Evolutionary conservation across 1,140 invertebrate genomes (phyloP).

Genomic region (Coenobita brevimanus): DNA sequence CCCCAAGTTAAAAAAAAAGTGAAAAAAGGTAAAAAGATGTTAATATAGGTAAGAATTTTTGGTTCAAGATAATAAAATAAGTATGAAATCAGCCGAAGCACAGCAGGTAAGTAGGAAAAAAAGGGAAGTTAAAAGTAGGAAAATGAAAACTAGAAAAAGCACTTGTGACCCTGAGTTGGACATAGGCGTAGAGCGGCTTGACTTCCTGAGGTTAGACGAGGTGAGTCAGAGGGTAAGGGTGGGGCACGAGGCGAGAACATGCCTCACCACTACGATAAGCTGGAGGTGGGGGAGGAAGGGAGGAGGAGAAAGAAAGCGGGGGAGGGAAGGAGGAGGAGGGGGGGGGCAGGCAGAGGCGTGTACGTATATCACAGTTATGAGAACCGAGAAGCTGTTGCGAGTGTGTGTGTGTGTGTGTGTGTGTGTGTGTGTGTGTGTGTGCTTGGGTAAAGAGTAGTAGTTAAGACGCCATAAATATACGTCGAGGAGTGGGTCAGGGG

Average conservation of each 20-base stretch:
- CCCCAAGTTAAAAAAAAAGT: not conserved
- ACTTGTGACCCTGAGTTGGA: too few species aligned
- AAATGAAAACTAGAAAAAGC: not conserved
- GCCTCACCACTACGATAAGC: too few species aligned
- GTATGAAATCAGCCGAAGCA: not conserved
- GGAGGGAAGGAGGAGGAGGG: not conserved
- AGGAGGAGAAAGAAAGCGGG: not conserved
- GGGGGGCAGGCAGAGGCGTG: not conserved
- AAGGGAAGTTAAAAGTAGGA: not conserved
- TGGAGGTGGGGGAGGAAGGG: too few species aligned
- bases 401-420: constrained; percentile 46
- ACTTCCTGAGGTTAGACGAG: not conserved
- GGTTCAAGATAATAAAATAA: not conserved
- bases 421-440: not conserved
- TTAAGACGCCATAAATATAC: too few species aligned
- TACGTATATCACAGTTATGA: too few species aligned
- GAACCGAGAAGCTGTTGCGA: too few species aligned
- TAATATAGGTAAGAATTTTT: not conserved
- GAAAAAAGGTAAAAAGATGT: not conserved
- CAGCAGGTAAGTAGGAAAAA: not conserved
- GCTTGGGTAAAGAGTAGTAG: not conserved
- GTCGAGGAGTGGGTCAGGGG: too few species aligned
- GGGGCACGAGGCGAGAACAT: too few species aligned
- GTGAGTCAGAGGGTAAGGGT: not conserved
- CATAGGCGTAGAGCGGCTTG: too few species aligned